Conservation (phyloP, 2,888 invertebrate genomes). For the Heteromurus nitidus region DNA sequence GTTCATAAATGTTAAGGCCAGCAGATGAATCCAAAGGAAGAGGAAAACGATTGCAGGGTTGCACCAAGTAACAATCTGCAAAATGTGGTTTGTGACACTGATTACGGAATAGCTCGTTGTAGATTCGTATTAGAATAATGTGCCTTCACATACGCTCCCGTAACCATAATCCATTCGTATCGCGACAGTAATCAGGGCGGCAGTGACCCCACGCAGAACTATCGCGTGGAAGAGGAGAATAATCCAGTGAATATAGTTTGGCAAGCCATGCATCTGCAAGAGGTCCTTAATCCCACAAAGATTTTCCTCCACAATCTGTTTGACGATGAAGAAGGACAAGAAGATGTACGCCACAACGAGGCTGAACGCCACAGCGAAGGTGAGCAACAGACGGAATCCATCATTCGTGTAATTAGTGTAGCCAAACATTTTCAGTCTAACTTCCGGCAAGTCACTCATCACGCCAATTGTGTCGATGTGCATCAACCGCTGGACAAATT, state of each 20-base stretch:
- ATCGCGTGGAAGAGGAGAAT: slow-evolving; percentile 64
- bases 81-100: not conserved
- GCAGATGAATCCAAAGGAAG: slow-evolving; percentile 52
- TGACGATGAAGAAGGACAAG: slow-evolving; percentile 67
- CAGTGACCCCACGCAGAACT: slow-evolving; percentile 64
- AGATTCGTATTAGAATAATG: not conserved
- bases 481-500: not conserved
- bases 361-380: slow-evolving; percentile 31
- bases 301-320: slow-evolving; percentile 68
- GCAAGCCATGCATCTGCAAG: slow-evolving; percentile 68
- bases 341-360: slow-evolving; percentile 63
- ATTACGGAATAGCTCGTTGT: not conserved
- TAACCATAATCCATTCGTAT: slow-evolving; percentile 49
- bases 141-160: slow-evolving; percentile 41
- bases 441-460: slow-evolving; percentile 22
- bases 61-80: slow-evolving; percentile 12
- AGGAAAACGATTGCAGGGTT: slow-evolving; percentile 29
- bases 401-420: slow-evolving; percentile 57
- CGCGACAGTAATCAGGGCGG: slow-evolving; percentile 40
- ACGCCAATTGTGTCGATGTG: not conserved
- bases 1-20: slow-evolving; percentile 58
- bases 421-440: slow-evolving; percentile 49
- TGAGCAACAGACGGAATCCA: slow-evolving; percentile 28
- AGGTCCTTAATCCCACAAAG: slow-evolving; percentile 68
- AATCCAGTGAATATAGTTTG: slow-evolving; percentile 66